Base-by-base conservation (phyloP, 2,113 vertebrate genomes). In the Mixornis gularis region DNA sequence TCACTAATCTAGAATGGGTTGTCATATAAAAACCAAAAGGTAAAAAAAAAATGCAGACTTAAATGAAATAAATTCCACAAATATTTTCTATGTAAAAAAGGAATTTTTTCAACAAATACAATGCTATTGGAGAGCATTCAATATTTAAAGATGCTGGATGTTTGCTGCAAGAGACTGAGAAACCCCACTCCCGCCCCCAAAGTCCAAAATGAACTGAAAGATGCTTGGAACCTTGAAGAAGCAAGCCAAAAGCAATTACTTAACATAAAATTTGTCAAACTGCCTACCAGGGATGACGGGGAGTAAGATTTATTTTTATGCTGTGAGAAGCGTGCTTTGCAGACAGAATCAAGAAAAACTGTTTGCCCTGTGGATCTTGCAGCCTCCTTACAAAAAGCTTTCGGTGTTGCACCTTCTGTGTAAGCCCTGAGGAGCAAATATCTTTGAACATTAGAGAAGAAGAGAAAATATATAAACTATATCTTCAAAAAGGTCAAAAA, bases 381-480 rank as follows among this genome's bases (percentile, higher is more conserved):
- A 83, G 52, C 12, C 27, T 85, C 38, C 63, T 85, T 83, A 80
- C 21, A 69, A 91, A 85, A 80, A 77, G n/a, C 66, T 92, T 90
- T 91, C n/a, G 30, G 20, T 65, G 38, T 29, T 90, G 25, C 32
- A 88, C 44, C 43, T 91, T 85, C 63, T 83, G 17, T 79, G 51
- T 73, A 83, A 88, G 40, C 62, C 90, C 72, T 38, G 29, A 90
- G 72, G 68, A 88, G 40, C 22, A 90, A 69, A 70, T 64, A 51
- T 40, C 43, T 85, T 70, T 73, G 64, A 85, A 64, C 43, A 71
- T 12, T 55, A 74, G 27, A 30, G 36, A 87, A 77, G 25, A 93
- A 49, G n/a, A 78, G 71, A 90, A 95, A 93, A 90, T 70, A 83
- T 48, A 87, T 83, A 77, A 95, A 88, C n/a, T 66, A 44, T 87